Evolutionary conservation across 2,888 invertebrate genomes (phyloP).

Genomic region (Spilarctia lutea): DNA sequence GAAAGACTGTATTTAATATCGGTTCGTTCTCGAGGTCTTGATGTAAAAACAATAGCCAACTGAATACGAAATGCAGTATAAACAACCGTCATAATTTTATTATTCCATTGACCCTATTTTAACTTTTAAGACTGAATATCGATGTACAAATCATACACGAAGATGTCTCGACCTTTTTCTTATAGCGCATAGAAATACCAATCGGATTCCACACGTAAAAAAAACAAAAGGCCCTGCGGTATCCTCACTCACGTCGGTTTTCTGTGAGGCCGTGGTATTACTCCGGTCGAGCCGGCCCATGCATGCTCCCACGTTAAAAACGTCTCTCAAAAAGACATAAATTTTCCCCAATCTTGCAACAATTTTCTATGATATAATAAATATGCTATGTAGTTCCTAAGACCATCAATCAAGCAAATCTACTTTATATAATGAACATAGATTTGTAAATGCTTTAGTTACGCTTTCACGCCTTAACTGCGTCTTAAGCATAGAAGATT

Average conservation of each 20-base stretch:
- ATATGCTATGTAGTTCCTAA: too few relatives aligned
- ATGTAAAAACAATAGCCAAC: neutral
- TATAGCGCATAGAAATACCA: conserved; percentile 29
- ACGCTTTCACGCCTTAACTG: neutral
- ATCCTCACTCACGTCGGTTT: too few relatives aligned
- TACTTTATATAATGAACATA: neutral
- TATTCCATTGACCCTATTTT: neutral
- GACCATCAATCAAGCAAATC: too few relatives aligned
- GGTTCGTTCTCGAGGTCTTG: neutral
- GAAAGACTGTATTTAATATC: neutral
- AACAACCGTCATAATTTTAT: neutral
- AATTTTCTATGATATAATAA: neutral
- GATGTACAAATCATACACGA: conserved; percentile 8
- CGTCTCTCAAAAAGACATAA: too few relatives aligned
- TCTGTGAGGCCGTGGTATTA: too few relatives aligned
- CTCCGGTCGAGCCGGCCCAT: too few relatives aligned
- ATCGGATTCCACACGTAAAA: too few relatives aligned
- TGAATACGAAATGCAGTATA: conserved; percentile 10
- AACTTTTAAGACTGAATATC: conserved; percentile 18
- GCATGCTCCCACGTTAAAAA: too few relatives aligned
- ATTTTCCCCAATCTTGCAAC: neutral
- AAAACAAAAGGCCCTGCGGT: too few relatives aligned
- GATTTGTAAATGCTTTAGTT: neutral
- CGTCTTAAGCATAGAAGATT: neutral
- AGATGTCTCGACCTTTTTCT: conserved; percentile 5